Conservation (phyloP, 2,888 invertebrate genomes). For the Melanchra persicariae region DNA sequence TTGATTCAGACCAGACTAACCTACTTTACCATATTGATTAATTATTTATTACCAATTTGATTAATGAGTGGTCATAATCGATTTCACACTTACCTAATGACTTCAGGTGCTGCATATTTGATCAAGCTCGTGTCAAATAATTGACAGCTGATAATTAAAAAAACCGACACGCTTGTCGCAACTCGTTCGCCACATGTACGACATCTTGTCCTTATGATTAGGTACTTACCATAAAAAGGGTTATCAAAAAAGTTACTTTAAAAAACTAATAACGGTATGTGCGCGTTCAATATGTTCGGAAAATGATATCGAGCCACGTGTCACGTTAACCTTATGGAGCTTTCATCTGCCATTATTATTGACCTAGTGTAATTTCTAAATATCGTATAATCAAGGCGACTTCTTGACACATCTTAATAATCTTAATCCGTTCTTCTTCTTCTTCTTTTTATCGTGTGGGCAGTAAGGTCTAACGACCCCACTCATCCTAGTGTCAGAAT, state of each 20-base stretch:
- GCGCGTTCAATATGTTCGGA: slow-evolving; percentile 75
- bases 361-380: background rate
- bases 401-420: background rate
- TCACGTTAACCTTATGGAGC: slow-evolving; percentile 39
- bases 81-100: slow-evolving; percentile 36
- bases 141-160: slow-evolving; percentile 66
- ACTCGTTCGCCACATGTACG: slow-evolving; percentile 64
- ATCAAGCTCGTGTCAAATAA: slow-evolving; percentile 39
- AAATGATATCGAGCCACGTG: slow-evolving; percentile 73
- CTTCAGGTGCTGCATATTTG: slow-evolving; percentile 29
- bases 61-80: slow-evolving; percentile 24
- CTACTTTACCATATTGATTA: slow-evolving; percentile 3
- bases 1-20: background rate
- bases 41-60: slow-evolving; percentile 14
- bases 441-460: too few relatives aligned
- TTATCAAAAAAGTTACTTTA: slow-evolving; percentile 52
- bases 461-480: too few relatives aligned
- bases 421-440: slow-evolving; percentile 1
- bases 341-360: slow-evolving; percentile 16
- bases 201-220: slow-evolving; percentile 55
- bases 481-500: too few relatives aligned
- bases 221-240: slow-evolving; percentile 52
- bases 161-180: slow-evolving; percentile 63
- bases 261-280: slow-evolving; percentile 63
- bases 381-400: background rate